Percentiles rank a stretch among this genome's conserved stretches.
These are phyloP conservation scores for Hucho hucho DNA, from an alignment of 2,113 vertebrate species.

Conservation along the genomic window DNA sequence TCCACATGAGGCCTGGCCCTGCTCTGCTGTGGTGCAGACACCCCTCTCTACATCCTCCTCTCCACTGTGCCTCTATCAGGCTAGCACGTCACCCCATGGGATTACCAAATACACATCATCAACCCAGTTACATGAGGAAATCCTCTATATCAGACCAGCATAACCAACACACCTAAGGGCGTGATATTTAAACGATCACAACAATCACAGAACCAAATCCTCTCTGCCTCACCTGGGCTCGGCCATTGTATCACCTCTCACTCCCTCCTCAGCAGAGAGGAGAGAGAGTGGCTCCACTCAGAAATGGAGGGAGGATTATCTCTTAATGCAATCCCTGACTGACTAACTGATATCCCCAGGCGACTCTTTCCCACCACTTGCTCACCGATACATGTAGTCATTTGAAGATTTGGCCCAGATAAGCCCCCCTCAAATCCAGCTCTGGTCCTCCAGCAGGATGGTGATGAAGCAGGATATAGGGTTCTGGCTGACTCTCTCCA, in stretches of 20 bases:
- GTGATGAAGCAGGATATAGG: slow-evolving; percentile 13
- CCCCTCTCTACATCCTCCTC: slow-evolving; percentile 17
- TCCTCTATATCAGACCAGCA: neutral
- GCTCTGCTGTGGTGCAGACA: neutral
- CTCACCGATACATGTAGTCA: slow-evolving; percentile 38
- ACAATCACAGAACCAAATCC: neutral
- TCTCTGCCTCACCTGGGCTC: neutral
- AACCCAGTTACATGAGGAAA: neutral
- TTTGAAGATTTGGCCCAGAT: slow-evolving; percentile 40
- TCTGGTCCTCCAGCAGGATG: slow-evolving; percentile 8
- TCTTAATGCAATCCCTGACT: slow-evolving; percentile 45
- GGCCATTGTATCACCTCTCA: too few species aligned
- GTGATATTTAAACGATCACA: neutral
- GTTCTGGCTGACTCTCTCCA: neutral
- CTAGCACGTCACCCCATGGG: slow-evolving; percentile 13
- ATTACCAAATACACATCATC: slow-evolving; percentile 2
- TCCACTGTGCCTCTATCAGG: slow-evolving; percentile 14
- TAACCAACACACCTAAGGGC: too few species aligned
- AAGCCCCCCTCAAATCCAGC: slow-evolving; percentile 21
- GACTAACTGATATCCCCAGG: slow-evolving; percentile 36
- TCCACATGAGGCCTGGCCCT: slow-evolving; percentile 36
- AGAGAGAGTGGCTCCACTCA: slow-evolving; percentile 29
- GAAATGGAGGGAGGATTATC: slow-evolving; percentile 44
- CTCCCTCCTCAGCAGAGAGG: slow-evolving; percentile 17
- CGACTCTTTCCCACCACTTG: slow-evolving; percentile 15